Percentiles rank a stretch among this genome's conserved stretches.
phyloP scores from a whole-genome alignment of 2,113 vertebrate genomes.

The Pseudorectes ferrugineus region DNA sequence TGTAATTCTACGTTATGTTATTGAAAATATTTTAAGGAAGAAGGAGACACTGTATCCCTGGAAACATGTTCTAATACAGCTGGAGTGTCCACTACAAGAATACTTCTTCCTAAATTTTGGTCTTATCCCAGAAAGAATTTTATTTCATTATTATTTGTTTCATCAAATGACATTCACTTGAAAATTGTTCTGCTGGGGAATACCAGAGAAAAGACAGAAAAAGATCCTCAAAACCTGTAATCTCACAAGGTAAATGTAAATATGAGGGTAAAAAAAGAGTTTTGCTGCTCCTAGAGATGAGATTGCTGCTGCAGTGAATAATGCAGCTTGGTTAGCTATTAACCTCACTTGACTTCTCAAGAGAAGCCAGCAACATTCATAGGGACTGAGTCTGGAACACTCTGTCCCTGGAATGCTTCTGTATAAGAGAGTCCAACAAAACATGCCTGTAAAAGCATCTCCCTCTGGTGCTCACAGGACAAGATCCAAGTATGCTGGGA shows the following conservation, averaged over 20 bases:
- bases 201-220: background rate
- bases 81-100: background rate
- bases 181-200: background rate
- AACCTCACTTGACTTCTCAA: background rate
- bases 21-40: background rate
- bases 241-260: background rate
- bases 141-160: background rate
- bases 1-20: rapidly evolving
- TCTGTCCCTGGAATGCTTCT: background rate
- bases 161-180: background rate
- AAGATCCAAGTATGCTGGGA: background rate
- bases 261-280: background rate
- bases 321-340: background rate
- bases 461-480: rapidly evolving
- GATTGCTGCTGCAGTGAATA: background rate
- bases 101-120: background rate
- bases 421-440: background rate
- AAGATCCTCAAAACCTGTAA: background rate
- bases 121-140: background rate
- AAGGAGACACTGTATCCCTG: background rate
- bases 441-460: background rate
- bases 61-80: background rate
- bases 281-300: background rate
- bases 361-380: background rate
- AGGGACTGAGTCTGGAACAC: background rate